Conservation (phyloP, 2,888 invertebrate genomes). For the Gari tellinella region DNA sequence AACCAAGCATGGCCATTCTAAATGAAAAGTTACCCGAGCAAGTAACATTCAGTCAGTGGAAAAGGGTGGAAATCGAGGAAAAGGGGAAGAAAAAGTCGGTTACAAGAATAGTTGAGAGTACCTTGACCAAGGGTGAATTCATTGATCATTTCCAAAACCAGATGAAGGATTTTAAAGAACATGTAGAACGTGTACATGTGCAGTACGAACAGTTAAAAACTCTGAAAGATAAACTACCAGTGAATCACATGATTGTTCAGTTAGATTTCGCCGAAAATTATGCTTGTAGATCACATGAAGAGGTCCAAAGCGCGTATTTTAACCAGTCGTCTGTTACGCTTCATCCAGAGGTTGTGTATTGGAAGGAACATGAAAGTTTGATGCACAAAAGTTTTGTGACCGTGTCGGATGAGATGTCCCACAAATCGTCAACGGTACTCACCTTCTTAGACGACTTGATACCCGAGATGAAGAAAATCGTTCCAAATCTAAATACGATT, state of each 20-base stretch:
- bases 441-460: conserved; percentile 50
- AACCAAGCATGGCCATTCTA: conserved; percentile 5
- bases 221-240: conserved; percentile 31
- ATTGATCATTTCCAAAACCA: conserved; percentile 27
- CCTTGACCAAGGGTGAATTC: conserved; percentile 12
- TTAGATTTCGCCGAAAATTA: conserved; percentile 56
- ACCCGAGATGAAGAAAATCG: conserved; percentile 39
- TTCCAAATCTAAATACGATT: conserved; percentile 18
- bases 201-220: conserved; percentile 45
- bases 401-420: conserved; percentile 54
- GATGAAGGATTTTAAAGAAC: conserved; percentile 44
- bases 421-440: conserved; percentile 48
- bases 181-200: conserved; percentile 38
- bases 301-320: conserved; percentile 52
- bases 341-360: conserved; percentile 59
- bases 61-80: conserved; percentile 33
- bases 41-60: conserved; percentile 33
- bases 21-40: conserved; percentile 14
- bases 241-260: conserved; percentile 39
- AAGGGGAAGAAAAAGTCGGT: conserved; percentile 33
- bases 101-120: conserved; percentile 31
- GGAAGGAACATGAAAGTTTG: conserved; percentile 14
- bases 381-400: conserved; percentile 46
- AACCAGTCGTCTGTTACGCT: conserved; percentile 49
- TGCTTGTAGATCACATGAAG: conserved; percentile 37